A percentile compares a stretch with the other conserved stretches of the same genome.
phyloP scores from a whole-genome alignment of 1,140 invertebrate species.

The Amyelois transitella region DNA sequence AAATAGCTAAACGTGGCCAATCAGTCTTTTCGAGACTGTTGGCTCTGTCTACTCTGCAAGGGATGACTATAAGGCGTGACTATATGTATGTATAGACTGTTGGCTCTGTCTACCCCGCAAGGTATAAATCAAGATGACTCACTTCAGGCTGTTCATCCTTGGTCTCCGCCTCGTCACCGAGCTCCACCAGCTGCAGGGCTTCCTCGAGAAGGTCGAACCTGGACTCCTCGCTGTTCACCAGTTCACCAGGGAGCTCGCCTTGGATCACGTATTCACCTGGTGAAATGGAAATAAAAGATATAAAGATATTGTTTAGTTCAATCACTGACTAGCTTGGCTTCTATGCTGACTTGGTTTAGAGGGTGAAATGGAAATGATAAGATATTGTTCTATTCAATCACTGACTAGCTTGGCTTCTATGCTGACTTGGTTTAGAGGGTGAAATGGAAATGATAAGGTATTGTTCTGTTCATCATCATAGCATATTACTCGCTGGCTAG shows the following conservation, averaged over 20 bases:
- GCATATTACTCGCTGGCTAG: not conserved
- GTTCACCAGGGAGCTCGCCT: constrained; percentile 62
- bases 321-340: not conserved
- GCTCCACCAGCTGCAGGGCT: constrained; percentile 81
- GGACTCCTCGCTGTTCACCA: constrained; percentile 76
- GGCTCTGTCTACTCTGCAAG: too few relatives aligned
- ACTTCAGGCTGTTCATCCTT: constrained; percentile 60
- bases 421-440: too few relatives aligned
- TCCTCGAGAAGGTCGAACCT: constrained; percentile 79
- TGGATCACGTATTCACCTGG: constrained; percentile 79
- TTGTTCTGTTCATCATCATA: not conserved
- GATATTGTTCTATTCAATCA: not conserved
- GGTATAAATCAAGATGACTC: not conserved
- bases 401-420: too few relatives aligned
- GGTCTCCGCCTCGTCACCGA: constrained; percentile 77
- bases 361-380: too few relatives aligned
- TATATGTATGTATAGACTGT: too few relatives aligned
- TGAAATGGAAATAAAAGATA: constrained; percentile 1
- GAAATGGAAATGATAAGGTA: too few relatives aligned
- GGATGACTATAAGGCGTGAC: too few relatives aligned
- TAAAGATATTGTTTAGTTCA: not conserved
- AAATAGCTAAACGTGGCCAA: too few relatives aligned
- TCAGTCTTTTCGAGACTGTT: too few relatives aligned
- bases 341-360: too few relatives aligned
- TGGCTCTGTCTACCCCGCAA: too few relatives aligned